Evolutionary conservation across 1,140 invertebrate species (phyloP).

Genomic region (Drosophila sp.): DNA sequence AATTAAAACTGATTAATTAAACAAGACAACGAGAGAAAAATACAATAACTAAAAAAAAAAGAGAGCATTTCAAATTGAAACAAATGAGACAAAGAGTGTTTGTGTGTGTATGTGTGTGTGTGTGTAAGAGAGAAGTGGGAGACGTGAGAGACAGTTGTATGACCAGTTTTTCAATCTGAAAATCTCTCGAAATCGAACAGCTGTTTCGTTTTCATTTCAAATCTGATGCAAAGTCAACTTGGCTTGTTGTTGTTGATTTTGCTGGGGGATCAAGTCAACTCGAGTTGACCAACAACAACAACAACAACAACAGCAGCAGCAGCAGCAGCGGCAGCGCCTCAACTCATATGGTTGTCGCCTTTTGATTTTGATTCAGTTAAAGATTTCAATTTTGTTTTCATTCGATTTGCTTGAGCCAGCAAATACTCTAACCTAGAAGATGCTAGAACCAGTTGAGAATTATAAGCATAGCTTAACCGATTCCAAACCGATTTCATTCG

Average conservation of each 20-base stretch:
- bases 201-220: conserved; percentile 52
- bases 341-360: conserved; percentile 53
- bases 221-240: conserved; percentile 42
- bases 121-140: conserved; percentile 12
- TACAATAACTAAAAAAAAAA: conserved; percentile 24
- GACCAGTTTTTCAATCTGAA: conserved; percentile 71
- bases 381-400: neutral
- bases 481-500: too few species aligned
- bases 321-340: conserved; percentile 10
- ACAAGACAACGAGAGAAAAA: conserved; percentile 15
- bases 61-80: conserved; percentile 31
- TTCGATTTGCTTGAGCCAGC: neutral
- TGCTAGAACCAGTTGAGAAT: too few species aligned
- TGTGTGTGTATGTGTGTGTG: neutral
- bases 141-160: conserved; percentile 40
- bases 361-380: conserved; percentile 33
- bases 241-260: conserved; percentile 33
- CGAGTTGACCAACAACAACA: conserved; percentile 39
- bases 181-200: conserved; percentile 55
- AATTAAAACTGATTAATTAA: conserved; percentile 72
- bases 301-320: too few species aligned
- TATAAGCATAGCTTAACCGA: too few species aligned
- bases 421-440: neutral
- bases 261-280: conserved; percentile 44
- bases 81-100: conserved; percentile 38